A percentile compares a stretch with the other conserved stretches of the same genome.
Evolutionary conservation across 2,888 invertebrate species (phyloP).

Genomic region (Pantelozetes paolii): DNA sequence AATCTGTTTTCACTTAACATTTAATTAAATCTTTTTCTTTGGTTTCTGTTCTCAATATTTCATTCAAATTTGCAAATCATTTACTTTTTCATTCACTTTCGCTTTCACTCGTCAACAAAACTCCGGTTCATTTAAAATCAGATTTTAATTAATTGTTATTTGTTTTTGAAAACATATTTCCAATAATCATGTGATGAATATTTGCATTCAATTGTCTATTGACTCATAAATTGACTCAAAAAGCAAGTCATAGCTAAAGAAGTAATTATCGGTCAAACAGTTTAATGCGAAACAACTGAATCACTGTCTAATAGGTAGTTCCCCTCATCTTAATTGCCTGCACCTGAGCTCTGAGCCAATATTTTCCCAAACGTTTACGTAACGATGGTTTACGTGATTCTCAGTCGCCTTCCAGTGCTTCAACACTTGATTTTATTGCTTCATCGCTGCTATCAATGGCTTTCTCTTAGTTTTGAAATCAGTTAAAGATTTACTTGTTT

Average conservation of each 20-base stretch:
- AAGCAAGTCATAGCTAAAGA: neutral
- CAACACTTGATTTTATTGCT: neutral
- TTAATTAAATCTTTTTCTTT: neutral
- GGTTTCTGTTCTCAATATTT: neutral
- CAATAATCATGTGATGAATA: neutral
- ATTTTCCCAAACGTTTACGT: neutral
- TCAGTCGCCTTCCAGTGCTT: neutral
- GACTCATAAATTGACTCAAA: neutral
- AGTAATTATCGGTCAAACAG: conserved; percentile 7
- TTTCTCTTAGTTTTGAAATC: neutral
- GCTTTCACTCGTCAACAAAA: too few relatives aligned
- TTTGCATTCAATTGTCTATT: neutral
- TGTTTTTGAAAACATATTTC: neutral
- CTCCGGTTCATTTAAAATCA: too few relatives aligned
- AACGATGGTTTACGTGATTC: conserved; percentile 1
- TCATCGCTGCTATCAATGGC: neutral
- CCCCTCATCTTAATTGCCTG: neutral
- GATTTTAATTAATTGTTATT: neutral
- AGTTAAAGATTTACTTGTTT: neutral
- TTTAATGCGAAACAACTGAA: neutral
- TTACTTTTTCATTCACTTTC: too few relatives aligned
- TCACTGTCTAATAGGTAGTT: neutral
- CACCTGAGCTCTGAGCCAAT: neutral
- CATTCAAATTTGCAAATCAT: too few relatives aligned
- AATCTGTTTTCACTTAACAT: neutral